Percentiles rank a stretch among this genome's conserved stretches.
Conservation (phyloP, 2,888 invertebrate genomes). For the Pardosa pseudoannulata region DNA sequence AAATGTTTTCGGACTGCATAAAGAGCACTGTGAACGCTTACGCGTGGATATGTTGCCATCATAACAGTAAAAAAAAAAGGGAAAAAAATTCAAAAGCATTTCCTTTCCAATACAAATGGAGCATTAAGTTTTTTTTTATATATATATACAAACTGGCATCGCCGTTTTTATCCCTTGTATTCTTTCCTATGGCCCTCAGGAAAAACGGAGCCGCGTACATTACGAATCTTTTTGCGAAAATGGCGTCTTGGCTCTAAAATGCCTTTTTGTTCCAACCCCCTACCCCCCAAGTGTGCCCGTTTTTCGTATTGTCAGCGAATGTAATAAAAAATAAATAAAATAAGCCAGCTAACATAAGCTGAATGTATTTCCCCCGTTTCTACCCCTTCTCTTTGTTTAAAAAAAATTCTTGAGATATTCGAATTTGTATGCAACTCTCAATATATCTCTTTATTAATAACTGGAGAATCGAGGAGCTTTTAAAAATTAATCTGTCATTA, state of each 20-base stretch:
- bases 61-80: not conserved
- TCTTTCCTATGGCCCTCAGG: constrained; percentile 25
- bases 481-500: constrained; percentile 4
- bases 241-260: constrained; percentile 11
- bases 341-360: not conserved
- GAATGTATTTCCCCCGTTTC: too few relatives aligned
- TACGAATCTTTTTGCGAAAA: constrained; percentile 26
- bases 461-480: not conserved
- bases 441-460: not conserved
- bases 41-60: not conserved
- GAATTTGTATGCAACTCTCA: too few relatives aligned
- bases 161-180: constrained; percentile 3
- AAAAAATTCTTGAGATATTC: too few relatives aligned
- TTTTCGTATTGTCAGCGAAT: not conserved
- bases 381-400: too few relatives aligned
- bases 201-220: constrained; percentile 30
- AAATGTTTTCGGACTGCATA: not conserved
- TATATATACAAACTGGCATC: not conserved
- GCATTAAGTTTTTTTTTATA: constrained; percentile 51
- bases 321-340: not conserved
- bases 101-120: constrained; percentile 63
- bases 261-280: not conserved
- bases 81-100: constrained; percentile 14
- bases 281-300: not conserved
- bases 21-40: not conserved